Evolutionary conservation across 2,888 invertebrate genomes (phyloP).

Genomic region (Busseola fusca): DNA sequence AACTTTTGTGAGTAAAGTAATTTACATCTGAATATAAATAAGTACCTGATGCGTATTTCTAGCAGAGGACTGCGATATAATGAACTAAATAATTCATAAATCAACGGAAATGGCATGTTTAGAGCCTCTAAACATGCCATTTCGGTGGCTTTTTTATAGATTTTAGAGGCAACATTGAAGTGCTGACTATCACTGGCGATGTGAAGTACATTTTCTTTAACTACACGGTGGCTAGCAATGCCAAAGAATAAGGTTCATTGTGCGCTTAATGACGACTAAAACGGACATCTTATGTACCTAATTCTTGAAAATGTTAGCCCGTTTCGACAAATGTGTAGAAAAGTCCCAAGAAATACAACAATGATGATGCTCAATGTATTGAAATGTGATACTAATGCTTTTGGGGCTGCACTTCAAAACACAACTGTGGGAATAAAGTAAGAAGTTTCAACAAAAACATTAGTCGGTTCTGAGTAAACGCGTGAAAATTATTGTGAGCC

Average conservation of each 20-base stretch:
- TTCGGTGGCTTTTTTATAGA: no score
- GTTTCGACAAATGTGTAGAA: slow-evolving; percentile 8
- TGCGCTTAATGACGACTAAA: slow-evolving; percentile 19
- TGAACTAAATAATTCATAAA: slow-evolving; percentile 2
- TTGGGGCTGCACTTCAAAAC: slow-evolving; percentile 67
- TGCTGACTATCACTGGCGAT: background rate
- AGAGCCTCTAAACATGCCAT: no score
- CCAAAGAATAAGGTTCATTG: slow-evolving; percentile 25
- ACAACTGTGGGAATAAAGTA: slow-evolving; percentile 75
- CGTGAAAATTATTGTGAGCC: slow-evolving; percentile 85
- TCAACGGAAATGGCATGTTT: background rate
- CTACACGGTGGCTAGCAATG: background rate
- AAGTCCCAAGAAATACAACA: slow-evolving; percentile 46
- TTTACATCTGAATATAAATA: slow-evolving; percentile 15
- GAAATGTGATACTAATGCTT: slow-evolving; percentile 65
- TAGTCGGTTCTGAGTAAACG: slow-evolving; percentile 77
- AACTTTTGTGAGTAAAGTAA: slow-evolving; percentile 10
- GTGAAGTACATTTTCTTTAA: slow-evolving; percentile 8
- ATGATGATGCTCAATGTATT: slow-evolving; percentile 42
- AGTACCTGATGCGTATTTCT: background rate
- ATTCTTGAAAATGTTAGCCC: slow-evolving; percentile 31
- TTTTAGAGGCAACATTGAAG: slow-evolving; percentile 1
- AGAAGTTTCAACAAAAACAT: slow-evolving; percentile 80
- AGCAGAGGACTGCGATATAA: background rate
- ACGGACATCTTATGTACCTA: slow-evolving; percentile 11